phyloP scores from a whole-genome alignment of 2,797 vertebrate genomes.

The Pseudomugil gertrudae region DNA sequence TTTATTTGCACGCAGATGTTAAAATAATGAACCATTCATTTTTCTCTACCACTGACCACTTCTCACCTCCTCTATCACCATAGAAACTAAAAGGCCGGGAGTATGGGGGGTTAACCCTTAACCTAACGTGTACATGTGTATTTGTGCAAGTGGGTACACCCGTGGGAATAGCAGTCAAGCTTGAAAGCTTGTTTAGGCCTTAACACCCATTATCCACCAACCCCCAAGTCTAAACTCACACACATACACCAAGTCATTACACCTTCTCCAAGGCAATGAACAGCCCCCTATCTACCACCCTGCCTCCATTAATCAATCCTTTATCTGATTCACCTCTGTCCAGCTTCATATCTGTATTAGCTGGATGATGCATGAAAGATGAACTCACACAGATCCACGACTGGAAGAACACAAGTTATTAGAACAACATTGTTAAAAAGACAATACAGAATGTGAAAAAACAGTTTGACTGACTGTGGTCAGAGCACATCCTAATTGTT shows the following conservation, averaged over 20 bases:
- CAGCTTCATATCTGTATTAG: constrained; percentile 23
- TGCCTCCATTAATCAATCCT: constrained; percentile 50
- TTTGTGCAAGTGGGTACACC: constrained; percentile 60
- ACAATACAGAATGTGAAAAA: background rate
- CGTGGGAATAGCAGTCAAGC: constrained; percentile 72
- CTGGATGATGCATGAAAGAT: constrained; percentile 15
- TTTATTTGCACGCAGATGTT: background rate
- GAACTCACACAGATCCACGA: constrained; percentile 35
- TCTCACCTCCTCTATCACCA: constrained; percentile 74
- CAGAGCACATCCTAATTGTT: background rate
- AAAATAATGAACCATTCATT: constrained; percentile 21
- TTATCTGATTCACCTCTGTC: constrained; percentile 33
- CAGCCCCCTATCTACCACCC: constrained; percentile 22
- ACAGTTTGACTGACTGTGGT: background rate
- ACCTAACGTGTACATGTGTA: constrained; percentile 56
- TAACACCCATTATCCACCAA: constrained; percentile 59
- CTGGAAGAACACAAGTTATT: constrained; percentile 17
- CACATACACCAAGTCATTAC: constrained; percentile 38
- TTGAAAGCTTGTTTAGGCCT: constrained; percentile 75
- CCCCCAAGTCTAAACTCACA: constrained; percentile 32
- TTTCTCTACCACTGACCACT: constrained; percentile 54
- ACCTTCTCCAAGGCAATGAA: constrained; percentile 28
- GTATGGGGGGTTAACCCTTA: constrained; percentile 73
- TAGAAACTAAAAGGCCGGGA: constrained; percentile 70
- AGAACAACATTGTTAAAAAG: constrained; percentile 7